Conservation (phyloP, 2,888 invertebrate genomes). For the Calameuta filiformis region DNA sequence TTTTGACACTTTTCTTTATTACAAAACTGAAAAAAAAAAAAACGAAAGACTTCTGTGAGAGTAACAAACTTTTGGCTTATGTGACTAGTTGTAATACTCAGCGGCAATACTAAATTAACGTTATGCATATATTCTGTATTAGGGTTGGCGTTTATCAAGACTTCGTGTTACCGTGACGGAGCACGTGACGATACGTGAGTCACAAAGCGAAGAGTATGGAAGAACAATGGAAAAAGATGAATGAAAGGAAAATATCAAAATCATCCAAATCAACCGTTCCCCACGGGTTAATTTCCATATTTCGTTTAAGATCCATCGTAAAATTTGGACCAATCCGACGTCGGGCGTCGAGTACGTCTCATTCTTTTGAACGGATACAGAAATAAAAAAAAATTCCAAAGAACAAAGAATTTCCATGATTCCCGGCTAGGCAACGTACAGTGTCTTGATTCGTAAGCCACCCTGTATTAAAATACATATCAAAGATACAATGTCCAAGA, state of each 20-base stretch:
- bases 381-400: background rate
- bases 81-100: conserved; percentile 63
- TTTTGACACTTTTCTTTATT: conserved; percentile 55
- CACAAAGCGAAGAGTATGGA: background rate
- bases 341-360: background rate
- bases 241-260: background rate
- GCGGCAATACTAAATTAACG: conserved; percentile 63
- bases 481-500: background rate
- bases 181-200: background rate
- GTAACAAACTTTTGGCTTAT: conserved; percentile 64
- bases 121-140: conserved; percentile 37
- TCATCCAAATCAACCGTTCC: background rate
- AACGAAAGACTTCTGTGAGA: conserved; percentile 53
- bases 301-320: background rate
- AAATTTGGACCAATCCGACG: too few relatives aligned
- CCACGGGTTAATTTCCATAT: background rate
- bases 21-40: conserved; percentile 58
- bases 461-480: background rate
- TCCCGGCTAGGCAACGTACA: background rate
- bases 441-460: background rate
- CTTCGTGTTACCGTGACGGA: background rate
- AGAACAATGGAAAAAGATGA: background rate
- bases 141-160: conserved; percentile 2
- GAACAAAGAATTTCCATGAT: background rate
- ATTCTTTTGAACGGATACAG: background rate